Conservation (phyloP, 1,140 invertebrate species). For the Choristoneura fumiferana region DNA sequence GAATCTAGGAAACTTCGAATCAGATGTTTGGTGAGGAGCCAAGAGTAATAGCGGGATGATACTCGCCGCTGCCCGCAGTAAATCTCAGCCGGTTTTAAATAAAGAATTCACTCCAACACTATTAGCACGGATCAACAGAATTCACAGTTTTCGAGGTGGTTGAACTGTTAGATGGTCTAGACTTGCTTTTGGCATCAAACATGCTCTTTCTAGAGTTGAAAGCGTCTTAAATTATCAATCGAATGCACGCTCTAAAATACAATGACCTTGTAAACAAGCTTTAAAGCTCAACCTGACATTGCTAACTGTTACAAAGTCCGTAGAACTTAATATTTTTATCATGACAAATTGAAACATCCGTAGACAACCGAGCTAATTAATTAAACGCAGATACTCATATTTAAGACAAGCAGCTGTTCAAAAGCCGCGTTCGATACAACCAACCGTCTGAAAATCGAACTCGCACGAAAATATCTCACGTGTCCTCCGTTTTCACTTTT, state of each 20-base stretch:
- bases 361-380: background rate
- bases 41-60: slow-evolving; percentile 35
- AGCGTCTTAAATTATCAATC: too few relatives aligned
- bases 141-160: background rate
- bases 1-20: slow-evolving; percentile 32
- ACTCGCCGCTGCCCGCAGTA: slow-evolving; percentile 33
- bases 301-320: background rate
- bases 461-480: slow-evolving; percentile 4
- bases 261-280: background rate
- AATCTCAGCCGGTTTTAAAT: slow-evolving; percentile 41
- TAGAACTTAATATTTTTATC: background rate
- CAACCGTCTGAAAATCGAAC: slow-evolving; percentile 1
- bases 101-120: slow-evolving; percentile 24
- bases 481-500: slow-evolving; percentile 10
- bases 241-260: background rate
- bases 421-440: background rate
- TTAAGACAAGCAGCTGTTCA: slow-evolving; percentile 2
- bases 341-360: background rate
- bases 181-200: background rate
- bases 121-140: slow-evolving; percentile 17
- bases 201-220: background rate
- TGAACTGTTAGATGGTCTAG: background rate
- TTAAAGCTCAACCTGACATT: background rate
- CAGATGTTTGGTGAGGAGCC: slow-evolving; percentile 39
- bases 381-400: background rate